These are phyloP conservation scores for Toxonevra muliebris DNA, from an alignment of 2,888 invertebrate genomes.

Conservation along the genomic window DNA sequence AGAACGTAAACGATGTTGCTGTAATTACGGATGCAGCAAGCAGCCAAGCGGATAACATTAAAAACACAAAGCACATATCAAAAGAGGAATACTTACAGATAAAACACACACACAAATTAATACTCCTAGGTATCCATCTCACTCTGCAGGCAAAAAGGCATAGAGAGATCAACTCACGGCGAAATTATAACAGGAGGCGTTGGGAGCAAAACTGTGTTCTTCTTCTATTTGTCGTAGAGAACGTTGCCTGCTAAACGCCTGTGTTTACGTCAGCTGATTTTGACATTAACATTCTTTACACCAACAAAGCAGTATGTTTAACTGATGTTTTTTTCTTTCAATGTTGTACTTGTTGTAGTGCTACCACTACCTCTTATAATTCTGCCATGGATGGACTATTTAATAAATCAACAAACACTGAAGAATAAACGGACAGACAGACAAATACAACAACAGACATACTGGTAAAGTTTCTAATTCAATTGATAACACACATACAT, in stretches of 20 bases:
- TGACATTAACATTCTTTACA: too few species aligned
- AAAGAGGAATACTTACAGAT: background rate
- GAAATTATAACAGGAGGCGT: conserved; percentile 9
- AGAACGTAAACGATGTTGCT: conserved; percentile 23
- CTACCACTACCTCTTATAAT: too few species aligned
- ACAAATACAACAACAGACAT: background rate
- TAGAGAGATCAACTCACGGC: conserved; percentile 22
- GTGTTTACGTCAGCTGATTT: too few species aligned
- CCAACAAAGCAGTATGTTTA: too few species aligned
- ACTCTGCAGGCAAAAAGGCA: background rate
- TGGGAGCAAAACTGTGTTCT: background rate
- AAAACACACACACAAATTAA: background rate
- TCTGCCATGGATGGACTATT: conserved; percentile 31
- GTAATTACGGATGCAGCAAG: conserved; percentile 35
- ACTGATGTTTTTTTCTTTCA: too few species aligned
- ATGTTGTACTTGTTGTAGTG: too few species aligned
- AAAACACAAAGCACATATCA: background rate
- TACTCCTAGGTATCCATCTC: background rate
- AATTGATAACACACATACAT: too few species aligned
- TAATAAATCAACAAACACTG: conserved; percentile 34
- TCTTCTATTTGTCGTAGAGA: background rate
- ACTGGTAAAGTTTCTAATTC: too few species aligned
- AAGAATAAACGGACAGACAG: too few species aligned
- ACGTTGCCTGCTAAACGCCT: too few species aligned
- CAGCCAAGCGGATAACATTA: conserved; percentile 28